These are phyloP conservation scores for Catotricha subobsoleta DNA, from an alignment of 2,888 invertebrate genomes.

Conservation along the genomic window DNA sequence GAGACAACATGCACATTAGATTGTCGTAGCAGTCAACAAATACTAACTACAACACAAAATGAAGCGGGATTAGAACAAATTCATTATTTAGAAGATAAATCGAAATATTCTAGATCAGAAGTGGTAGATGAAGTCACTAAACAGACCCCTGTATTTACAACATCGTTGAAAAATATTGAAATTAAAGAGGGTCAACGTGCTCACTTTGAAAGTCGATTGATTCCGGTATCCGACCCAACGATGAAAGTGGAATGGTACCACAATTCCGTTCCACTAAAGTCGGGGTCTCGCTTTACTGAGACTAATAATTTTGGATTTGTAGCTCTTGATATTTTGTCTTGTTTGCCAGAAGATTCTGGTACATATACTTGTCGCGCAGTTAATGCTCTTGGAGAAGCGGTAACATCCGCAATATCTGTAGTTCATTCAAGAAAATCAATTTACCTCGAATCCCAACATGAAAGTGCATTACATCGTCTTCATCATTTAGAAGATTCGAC, in stretches of 20 bases:
- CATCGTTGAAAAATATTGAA: constrained; percentile 77
- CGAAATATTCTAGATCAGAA: constrained; percentile 56
- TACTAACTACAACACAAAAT: constrained; percentile 70
- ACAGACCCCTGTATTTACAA: constrained; percentile 85
- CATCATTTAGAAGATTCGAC: constrained; percentile 66
- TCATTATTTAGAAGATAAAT: constrained; percentile 71
- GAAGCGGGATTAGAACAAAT: constrained; percentile 78
- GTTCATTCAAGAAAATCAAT: constrained; percentile 75
- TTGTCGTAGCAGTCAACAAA: constrained; percentile 61
- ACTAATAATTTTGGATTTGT: constrained; percentile 96
- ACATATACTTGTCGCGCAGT: constrained; percentile 86
- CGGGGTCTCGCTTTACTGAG: constrained; percentile 88
- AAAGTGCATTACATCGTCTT: constrained; percentile 63
- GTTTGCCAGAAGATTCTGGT: constrained; percentile 91
- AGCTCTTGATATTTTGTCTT: constrained; percentile 87
- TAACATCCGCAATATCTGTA: constrained; percentile 72
- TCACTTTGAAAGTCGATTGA: constrained; percentile 84
- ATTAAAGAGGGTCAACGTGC: constrained; percentile 89
- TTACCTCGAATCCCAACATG: constrained; percentile 73
- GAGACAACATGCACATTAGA: constrained; percentile 58
- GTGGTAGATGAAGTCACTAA: constrained; percentile 65
- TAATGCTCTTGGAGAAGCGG: constrained; percentile 82
- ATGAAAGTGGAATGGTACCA: constrained; percentile 95
- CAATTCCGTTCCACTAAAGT: constrained; percentile 74
- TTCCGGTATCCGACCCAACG: constrained; percentile 83